These are phyloP conservation scores for Orchesella cincta DNA, from an alignment of 1,140 invertebrate genomes.

Conservation along the genomic window DNA sequence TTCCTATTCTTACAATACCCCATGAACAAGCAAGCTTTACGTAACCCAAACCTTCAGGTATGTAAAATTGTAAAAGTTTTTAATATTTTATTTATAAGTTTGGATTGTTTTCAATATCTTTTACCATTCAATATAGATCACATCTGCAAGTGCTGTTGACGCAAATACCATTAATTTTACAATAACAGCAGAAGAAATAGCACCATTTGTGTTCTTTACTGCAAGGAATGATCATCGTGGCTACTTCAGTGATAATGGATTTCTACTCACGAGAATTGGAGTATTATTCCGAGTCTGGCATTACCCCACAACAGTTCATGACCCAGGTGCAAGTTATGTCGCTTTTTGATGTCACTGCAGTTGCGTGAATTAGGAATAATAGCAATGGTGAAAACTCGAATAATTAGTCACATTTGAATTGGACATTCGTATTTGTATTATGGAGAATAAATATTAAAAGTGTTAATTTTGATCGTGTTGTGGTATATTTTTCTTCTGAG, in stretches of 20 bases:
- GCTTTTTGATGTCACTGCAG: slow-evolving; percentile 51
- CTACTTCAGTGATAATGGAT: slow-evolving; percentile 69
- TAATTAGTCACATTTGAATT: too few relatives aligned
- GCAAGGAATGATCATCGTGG: slow-evolving; percentile 54
- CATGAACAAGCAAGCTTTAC: slow-evolving; percentile 19
- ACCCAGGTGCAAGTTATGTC: slow-evolving; percentile 53
- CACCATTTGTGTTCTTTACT: slow-evolving; percentile 66
- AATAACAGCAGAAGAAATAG: slow-evolving; percentile 59
- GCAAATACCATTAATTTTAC: slow-evolving; percentile 31
- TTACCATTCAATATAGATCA: too few relatives aligned
- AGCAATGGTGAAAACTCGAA: too few relatives aligned
- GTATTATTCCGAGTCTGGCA: slow-evolving; percentile 54
- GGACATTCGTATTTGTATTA: too few relatives aligned
- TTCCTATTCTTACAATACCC: slow-evolving; percentile 47
- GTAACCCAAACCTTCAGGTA: slow-evolving; percentile 31
- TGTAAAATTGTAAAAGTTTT: too few relatives aligned
- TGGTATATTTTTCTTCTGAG: too few relatives aligned
- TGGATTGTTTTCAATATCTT: too few relatives aligned
- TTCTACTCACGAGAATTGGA: slow-evolving; percentile 56
- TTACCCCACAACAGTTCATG: slow-evolving; percentile 47
- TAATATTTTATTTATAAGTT: too few relatives aligned
- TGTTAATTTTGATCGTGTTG: too few relatives aligned
- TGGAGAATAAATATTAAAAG: too few relatives aligned
- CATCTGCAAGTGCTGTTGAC: background rate
- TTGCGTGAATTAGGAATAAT: too few relatives aligned